Base-by-base conservation (phyloP, 2,797 vertebrate genomes). In the Meda fulgida region DNA sequence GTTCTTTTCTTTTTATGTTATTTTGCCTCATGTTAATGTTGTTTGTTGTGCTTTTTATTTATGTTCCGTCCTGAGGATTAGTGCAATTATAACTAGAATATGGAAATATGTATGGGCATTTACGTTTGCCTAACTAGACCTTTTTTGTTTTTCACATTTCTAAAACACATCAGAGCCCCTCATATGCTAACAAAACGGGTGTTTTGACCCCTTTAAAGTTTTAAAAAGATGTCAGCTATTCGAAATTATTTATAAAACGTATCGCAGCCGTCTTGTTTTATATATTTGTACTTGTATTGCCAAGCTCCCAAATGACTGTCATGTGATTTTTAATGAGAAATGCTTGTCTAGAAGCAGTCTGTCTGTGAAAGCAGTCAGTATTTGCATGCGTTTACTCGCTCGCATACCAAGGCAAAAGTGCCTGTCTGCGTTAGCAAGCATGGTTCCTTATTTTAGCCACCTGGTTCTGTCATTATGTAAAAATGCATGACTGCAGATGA, bases 51-150 rank as follows among this genome's bases (percentile, higher is more conserved):
- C 85, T 93, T 94, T 94, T 94, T 94, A 96, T 97, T 97, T 96
- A 96, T 96, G 90, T 92, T 92, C 92, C 92, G 90, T 92, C 93
- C 91, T 90, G 93, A 95, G 96, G 95, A 96, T 90, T 93, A 93
- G 96, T 97, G 96, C 96, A 97, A 97, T 97, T 89, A 90, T 93
- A 93, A 92, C 87, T 92, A 89, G 85, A 91, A 91, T 95, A 93
- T 92, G 9, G 90, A 87, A 70, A 85, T 89, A 83, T 88, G 89
- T 93, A 85, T 78, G 60, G 55, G 21, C 26, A 11, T 82, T 87
- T 73, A 9, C 60, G n/a, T 84, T 78, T 43, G 10, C 69, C n/a
- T 84, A 76, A 71, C 40, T 58, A 72, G 34, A 67, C 36, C 71
- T 84, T 86, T 69, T 19, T 63, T 46, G 19, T 77, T 58, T 81